A percentile compares a stretch with the other conserved stretches of the same genome.
phyloP scores from a whole-genome alignment of 2,113 vertebrate genomes.

The Pampusana beccarii region DNA sequence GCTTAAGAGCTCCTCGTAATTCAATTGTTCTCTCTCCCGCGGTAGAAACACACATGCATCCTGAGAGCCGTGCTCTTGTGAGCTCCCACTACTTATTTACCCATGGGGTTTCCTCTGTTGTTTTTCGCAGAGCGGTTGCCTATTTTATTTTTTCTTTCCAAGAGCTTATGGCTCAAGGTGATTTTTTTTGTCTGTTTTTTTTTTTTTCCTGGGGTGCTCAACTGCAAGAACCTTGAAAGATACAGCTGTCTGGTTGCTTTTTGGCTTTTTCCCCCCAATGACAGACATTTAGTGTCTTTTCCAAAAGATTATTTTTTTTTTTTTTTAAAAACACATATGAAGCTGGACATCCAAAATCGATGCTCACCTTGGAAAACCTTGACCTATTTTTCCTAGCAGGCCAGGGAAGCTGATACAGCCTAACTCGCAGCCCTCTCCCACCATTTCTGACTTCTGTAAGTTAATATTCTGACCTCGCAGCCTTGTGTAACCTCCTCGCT shows the following conservation, averaged over 20 bases:
- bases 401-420: background rate
- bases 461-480: background rate
- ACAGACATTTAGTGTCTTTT: background rate
- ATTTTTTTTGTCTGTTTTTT: background rate
- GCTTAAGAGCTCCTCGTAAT: slow-evolving; percentile 58
- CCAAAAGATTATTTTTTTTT: background rate
- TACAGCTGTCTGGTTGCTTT: background rate
- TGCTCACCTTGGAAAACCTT: slow-evolving; percentile 42
- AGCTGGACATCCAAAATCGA: background rate
- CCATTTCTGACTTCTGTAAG: slow-evolving; percentile 9
- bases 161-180: background rate
- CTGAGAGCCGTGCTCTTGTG: slow-evolving; percentile 36
- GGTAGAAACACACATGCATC: slow-evolving; percentile 47
- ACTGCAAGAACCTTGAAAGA: background rate
- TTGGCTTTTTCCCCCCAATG: background rate
- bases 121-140: background rate
- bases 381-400: slow-evolving; percentile 39
- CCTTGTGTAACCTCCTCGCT: slow-evolving; percentile 13
- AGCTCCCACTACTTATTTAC: slow-evolving; percentile 28
- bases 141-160: background rate
- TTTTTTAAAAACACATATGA: background rate
- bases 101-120: background rate
- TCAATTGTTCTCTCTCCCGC: slow-evolving; percentile 59
- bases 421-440: slow-evolving; percentile 32
- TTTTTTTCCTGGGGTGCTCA: slow-evolving; percentile 3